Evolutionary conservation across 2,113 vertebrate species (phyloP).

Genomic region (Gymnorhina tibicen): DNA sequence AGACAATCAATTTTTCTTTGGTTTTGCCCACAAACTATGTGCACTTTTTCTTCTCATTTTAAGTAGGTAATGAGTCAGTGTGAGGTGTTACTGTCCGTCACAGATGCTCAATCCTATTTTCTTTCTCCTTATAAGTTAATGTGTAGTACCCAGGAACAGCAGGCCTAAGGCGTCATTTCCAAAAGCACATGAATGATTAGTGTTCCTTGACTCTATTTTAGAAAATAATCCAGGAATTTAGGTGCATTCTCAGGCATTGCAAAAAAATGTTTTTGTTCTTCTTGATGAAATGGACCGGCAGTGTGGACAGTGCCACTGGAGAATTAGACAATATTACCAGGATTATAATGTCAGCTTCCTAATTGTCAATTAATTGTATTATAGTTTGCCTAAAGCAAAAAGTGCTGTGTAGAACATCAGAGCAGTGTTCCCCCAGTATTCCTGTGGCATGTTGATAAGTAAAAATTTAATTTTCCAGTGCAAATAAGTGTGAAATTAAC

Average conservation of each 20-base stretch:
- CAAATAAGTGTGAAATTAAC: constrained; percentile 71
- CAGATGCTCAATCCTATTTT: neutral
- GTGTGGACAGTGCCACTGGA: neutral
- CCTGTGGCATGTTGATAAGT: constrained; percentile 63
- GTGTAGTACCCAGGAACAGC: neutral
- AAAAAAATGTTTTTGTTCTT: neutral
- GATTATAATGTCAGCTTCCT: constrained; percentile 26
- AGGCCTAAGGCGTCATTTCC: neutral
- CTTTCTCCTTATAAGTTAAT: neutral
- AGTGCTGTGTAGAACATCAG: constrained; percentile 11
- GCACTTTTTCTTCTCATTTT: neutral
- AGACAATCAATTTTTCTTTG: neutral
- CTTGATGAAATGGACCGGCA: neutral
- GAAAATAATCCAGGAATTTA: neutral
- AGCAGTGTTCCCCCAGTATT: constrained; percentile 41
- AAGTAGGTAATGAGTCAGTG: neutral
- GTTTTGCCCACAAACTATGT: neutral
- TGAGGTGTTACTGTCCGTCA: neutral
- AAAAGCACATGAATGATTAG: neutral
- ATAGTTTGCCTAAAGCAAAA: constrained; percentile 40
- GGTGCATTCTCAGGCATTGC: neutral
- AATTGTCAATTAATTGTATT: constrained; percentile 58
- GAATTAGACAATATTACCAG: neutral
- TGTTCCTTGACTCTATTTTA: neutral
- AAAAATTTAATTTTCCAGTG: constrained; percentile 68